Percentiles rank a stretch among this genome's conserved stretches.
These are phyloP conservation scores for Cheiracanthium punctorium DNA, from an alignment of 2,888 invertebrate species.

Conservation along the genomic window DNA sequence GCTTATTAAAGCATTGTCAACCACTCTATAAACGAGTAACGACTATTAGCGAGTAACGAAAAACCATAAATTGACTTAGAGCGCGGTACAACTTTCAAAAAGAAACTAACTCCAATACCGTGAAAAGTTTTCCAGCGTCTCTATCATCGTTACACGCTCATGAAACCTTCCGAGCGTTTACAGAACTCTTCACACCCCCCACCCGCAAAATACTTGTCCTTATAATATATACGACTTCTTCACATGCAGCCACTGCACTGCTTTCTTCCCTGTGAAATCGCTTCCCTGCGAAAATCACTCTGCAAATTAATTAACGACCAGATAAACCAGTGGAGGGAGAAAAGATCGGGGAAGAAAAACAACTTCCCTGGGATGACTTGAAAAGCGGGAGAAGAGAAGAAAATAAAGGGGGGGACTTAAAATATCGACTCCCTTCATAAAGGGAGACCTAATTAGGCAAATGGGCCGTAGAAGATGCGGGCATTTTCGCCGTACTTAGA, in stretches of 20 bases:
- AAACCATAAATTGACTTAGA: too few species aligned
- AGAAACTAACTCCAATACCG: too few species aligned
- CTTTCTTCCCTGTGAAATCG: background rate
- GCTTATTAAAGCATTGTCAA: too few species aligned
- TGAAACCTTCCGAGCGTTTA: background rate
- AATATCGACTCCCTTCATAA: slow-evolving; percentile 25
- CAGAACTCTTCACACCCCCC: background rate
- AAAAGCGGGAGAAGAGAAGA: background rate
- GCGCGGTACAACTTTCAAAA: too few species aligned
- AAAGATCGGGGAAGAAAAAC: background rate
- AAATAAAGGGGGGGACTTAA: background rate
- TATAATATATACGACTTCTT: background rate
- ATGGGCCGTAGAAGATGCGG: slow-evolving; percentile 35
- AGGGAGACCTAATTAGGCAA: slow-evolving; percentile 61
- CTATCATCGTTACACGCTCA: background rate
- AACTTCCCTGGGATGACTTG: background rate
- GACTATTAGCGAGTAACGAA: too few species aligned
- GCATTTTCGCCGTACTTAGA: background rate
- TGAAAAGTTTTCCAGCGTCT: background rate
- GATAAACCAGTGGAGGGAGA: background rate
- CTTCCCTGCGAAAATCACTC: background rate
- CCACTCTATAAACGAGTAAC: too few species aligned
- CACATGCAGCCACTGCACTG: background rate
- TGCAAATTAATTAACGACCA: slow-evolving; percentile 18
- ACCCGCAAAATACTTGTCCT: background rate